Conservation (phyloP, 2,888 invertebrate genomes). For the Terebella lapidaria region DNA sequence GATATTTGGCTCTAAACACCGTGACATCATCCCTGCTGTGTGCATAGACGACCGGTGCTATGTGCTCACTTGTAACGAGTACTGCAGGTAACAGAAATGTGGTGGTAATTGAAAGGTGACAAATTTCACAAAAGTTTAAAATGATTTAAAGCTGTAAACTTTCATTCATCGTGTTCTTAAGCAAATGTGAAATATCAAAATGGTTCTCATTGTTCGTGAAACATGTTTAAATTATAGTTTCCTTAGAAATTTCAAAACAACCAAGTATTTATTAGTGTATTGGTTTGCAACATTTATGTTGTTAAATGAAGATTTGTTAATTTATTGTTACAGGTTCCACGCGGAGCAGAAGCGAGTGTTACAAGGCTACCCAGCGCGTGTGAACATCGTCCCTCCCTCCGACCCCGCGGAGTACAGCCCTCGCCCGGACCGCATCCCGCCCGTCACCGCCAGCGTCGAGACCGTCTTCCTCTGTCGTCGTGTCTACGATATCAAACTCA, state of each 20-base stretch:
- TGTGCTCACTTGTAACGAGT: conserved; percentile 92
- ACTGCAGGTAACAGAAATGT: conserved; percentile 72
- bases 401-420: conserved; percentile 25
- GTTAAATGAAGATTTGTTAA: no score
- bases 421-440: conserved; percentile 54
- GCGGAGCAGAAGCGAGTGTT: conserved; percentile 74
- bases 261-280: no score
- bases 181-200: background rate
- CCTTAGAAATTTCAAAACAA: no score
- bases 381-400: conserved; percentile 70
- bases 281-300: no score
- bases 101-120: background rate
- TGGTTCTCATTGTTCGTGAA: no score
- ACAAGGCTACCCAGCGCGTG: conserved; percentile 63
- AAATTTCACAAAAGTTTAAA: background rate
- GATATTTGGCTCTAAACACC: conserved; percentile 91
- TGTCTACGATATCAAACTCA: conserved; percentile 90
- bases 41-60: conserved; percentile 97
- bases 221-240: no score
- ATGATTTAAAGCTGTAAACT: background rate
- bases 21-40: conserved; percentile 91
- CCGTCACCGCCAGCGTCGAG: conserved; percentile 69
- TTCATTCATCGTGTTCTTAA: background rate
- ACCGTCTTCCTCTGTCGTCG: conserved; percentile 90
- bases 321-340: conserved; percentile 65